phyloP scores from a whole-genome alignment of 2,113 vertebrate species.

The Brachypodius melanocephalos region DNA sequence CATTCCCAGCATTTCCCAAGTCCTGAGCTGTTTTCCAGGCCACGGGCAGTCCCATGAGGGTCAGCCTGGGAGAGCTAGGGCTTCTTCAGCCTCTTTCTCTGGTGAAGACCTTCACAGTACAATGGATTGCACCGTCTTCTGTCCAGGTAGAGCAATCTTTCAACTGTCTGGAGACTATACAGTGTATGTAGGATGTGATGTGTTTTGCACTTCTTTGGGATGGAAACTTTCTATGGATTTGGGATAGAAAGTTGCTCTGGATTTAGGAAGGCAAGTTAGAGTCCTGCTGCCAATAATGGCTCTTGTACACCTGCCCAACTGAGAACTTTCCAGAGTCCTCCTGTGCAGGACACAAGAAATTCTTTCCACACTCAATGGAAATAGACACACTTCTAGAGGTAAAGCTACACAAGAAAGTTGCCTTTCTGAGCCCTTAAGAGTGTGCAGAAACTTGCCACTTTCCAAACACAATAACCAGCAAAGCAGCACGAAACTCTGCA shows the following conservation, averaged over 20 bases:
- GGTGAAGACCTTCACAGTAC: neutral
- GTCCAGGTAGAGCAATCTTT: neutral
- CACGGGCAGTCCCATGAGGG: neutral
- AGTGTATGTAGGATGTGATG: rapidly evolving
- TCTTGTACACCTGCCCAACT: neutral
- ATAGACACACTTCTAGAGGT: neutral
- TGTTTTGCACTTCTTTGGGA: neutral
- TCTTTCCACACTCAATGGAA: neutral
- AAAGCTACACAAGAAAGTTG: neutral
- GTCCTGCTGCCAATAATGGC: neutral
- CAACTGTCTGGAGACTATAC: neutral
- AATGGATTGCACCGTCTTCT: neutral
- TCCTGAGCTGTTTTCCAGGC: neutral
- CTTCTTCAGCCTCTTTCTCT: neutral
- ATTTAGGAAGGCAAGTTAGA: neutral
- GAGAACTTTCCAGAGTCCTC: neutral
- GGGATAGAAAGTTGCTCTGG: neutral
- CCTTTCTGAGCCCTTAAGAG: neutral
- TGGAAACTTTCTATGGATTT: neutral
- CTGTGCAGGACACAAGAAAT: neutral
- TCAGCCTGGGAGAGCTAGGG: neutral
- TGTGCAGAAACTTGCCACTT: neutral
- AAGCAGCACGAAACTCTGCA: neutral
- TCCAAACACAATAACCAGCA: neutral
- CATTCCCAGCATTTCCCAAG: neutral